Evolutionary conservation across 2,888 invertebrate species (phyloP), one percentile per base, ranked within the genome.

Genomic region (Phalangium opilio): DNA sequence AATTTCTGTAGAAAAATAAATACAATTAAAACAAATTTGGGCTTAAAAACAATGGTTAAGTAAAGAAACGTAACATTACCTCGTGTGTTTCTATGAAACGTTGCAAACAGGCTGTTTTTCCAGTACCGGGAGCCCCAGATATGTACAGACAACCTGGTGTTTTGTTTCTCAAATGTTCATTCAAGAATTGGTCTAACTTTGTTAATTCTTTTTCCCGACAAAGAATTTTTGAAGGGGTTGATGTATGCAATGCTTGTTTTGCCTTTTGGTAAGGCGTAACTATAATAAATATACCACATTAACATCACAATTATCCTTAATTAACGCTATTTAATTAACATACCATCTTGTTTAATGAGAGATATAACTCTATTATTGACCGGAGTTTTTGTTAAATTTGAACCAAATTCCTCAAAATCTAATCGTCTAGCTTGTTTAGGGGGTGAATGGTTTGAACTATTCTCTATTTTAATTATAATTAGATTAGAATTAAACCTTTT

Each of bases 41-140:
- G 4, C 35, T 34, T 12, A 2, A 34, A 3, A 34, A n/a, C 35
- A 21, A 68, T 43, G 50, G 46, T 54, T 46, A 50, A 35, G 50
- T 17, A 43, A 52, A 47, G 43, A 48, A 40, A 44, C 41, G 5
- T 17, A 38, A 38, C 45, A 49, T 44, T 61, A 81, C 78, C 67
- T 79, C 72, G 12, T 78, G 67, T 41, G 76, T 69, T 34, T 77
- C 70, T 47, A 90, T 67, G 48, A 87, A 75, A 54, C 81, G 74
- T 0, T 78, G 78, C 15, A 95, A 69, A 50, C 83, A 81, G 0
- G 90, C 91, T 1, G 93, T 93, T 70, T 95, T 95, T 1, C 91
- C 96, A 1, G 96, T 96, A 4, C 96, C 98, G 0, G 96, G 96
- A 19, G 90, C 87, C 1, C 96, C 96, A 35, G 91, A 93, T 38